phyloP scores from a whole-genome alignment of 2,888 invertebrate species.

The Corbicula japonica region DNA sequence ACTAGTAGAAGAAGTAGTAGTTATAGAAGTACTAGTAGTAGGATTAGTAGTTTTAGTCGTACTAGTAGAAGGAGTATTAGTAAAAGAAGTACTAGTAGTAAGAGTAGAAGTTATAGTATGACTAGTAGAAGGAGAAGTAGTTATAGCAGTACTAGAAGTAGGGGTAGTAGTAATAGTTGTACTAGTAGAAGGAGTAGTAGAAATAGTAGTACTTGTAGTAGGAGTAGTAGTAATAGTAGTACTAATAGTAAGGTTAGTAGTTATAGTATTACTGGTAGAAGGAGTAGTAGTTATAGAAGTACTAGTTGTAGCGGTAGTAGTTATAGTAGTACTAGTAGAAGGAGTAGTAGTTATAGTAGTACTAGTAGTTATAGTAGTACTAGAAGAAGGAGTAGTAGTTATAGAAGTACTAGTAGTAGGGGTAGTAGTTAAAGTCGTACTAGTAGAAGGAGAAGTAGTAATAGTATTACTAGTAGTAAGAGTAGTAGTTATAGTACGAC shows the following conservation, averaged over 20 bases:
- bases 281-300: neutral
- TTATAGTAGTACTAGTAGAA: neutral
- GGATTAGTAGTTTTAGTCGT: no score
- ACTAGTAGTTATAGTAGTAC: neutral
- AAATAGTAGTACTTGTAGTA: no score
- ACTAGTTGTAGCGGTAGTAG: neutral
- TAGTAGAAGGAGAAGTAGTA: neutral
- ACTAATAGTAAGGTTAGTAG: neutral
- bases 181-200: no score
- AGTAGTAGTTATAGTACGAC: neutral
- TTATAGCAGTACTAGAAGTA: no score
- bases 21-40: no score
- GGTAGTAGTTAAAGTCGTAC: neutral
- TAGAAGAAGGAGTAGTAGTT: neutral
- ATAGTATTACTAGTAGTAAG: neutral
- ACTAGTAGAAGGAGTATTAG: no score
- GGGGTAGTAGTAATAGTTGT: no score
- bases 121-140: no score
- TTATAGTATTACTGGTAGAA: slow-evolving; percentile 1
- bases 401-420: neutral
- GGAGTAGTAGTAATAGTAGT: no score
- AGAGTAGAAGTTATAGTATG: no score
- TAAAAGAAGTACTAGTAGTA: no score
- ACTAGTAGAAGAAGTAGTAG: no score
- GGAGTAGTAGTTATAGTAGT: neutral